Evolutionary conservation across 2,888 invertebrate species (phyloP), one percentile per base, ranked within the genome.

Genomic region (Heliconius aoede): DNA sequence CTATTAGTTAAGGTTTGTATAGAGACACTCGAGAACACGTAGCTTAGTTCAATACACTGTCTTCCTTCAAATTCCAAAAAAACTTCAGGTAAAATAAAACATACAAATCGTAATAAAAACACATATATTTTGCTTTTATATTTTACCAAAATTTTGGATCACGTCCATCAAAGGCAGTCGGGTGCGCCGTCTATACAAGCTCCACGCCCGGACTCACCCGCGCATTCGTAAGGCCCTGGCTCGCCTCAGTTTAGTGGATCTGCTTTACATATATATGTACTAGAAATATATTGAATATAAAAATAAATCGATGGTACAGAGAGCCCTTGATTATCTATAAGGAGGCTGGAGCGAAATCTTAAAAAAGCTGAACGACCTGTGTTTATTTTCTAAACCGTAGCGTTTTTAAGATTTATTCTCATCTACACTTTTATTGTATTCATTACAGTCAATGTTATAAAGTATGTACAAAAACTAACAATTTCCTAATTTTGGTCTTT

Each of bases 101-200:
- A 89, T 80, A 60, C 71, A 40, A 75, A 82, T 91, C 89, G 88
- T 93, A 93, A 94, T 93, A 93, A 93, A 94, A 94, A 93, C 93
- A 93, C 93, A 93, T 93, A 93, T 94, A 93, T 92, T 93, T 92
- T 90, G 90, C 90, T 91, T 93, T 91, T 89, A 89, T 91, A 89
- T 88, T 89, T 89, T 91, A 92, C 91, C 91, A 91, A 92, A 91
- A 89, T 87, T 85, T 89, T 89, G 91, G 91, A 92, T 85, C 90
- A 82, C 82, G 89, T 91, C 92, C 92, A 90, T 89, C 89, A 91
- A 55, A 91, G 91, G 90, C 92, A 91, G 89, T 89, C 87, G 88
- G 89, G 86, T 86, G 85, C 80, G 85, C 85, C 85, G 82, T 84
- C 85, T 84, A 86, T 82, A 87, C 88, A 90, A 90, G 91, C 89